Conservation (phyloP, 2,797 vertebrate species). For the Microtus agrestis region DNA sequence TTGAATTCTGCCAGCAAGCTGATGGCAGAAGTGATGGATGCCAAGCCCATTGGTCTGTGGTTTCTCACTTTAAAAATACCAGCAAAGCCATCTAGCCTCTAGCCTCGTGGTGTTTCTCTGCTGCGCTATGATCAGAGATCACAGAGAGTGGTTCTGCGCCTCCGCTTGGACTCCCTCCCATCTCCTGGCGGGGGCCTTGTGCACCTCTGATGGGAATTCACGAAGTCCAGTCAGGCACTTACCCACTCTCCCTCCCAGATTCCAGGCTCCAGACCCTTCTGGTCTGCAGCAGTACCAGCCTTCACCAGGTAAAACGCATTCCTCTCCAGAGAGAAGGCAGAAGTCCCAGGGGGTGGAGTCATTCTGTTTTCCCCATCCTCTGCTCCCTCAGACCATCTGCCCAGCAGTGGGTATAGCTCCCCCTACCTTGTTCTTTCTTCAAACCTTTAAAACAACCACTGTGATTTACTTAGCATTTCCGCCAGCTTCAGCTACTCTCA, state of each 20-base stretch:
- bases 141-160: rapidly evolving
- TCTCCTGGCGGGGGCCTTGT: not conserved
- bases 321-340: not conserved
- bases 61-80: conserved; percentile 41
- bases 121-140: not conserved
- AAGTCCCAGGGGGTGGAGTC: not conserved
- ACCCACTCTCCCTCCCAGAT: not conserved
- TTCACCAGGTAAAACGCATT: not conserved
- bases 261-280: not conserved
- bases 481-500: not conserved
- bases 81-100: not conserved
- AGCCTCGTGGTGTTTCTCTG: not conserved
- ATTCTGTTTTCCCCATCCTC: not conserved
- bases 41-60: not conserved
- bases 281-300: not conserved
- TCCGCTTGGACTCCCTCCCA: not conserved
- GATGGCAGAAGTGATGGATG: not conserved
- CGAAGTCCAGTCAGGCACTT: not conserved
- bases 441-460: not conserved
- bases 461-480: not conserved
- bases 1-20: conserved; percentile 20
- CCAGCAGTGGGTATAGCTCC: not conserved
- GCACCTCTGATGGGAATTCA: not conserved
- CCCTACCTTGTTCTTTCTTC: not conserved
- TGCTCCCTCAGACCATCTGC: not conserved